Base-by-base conservation (phyloP, 1,140 invertebrate species). In the Papilio machaon region DNA sequence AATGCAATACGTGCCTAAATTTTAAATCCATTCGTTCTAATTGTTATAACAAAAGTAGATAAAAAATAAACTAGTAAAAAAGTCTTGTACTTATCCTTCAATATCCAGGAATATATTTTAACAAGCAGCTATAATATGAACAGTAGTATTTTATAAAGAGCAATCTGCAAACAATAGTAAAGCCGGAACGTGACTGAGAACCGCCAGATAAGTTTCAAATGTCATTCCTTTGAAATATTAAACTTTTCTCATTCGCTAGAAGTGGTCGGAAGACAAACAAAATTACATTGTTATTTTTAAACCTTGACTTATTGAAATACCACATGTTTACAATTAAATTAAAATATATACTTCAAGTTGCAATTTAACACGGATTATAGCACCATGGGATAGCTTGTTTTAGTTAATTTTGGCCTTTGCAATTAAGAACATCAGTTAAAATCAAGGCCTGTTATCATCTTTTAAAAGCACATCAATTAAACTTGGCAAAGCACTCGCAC, bases 141-240 rank as follows among this genome's bases (percentile, higher is more conserved):
- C 76, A 43, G 76, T 78, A 46, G 38, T 78, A 60, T 82, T 76
- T 79, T 70, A 79, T 79, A 75, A 79, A 79, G 79, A 83, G 78
- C 38, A 78, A 80, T 82, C n/a, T 67, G 87, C 86, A 89, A 90
- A 85, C 86, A 84, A 85, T 85, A 87, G 85, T 86, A 89, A 89
- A 87, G 80, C 64, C 19, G 17, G 52, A 80, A 80, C 73, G 81
- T 79, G 73, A 70, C 64, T 64, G 67, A 60, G 74, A 80, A 82
- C 78, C 86, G 89, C 89, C 88, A 91, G 84, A 82, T 88, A 87
- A 84, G 88, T 89, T 83, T 90, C 85, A 80, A 83, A 83, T 85
- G 81, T 85, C 78, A 67, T 79, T 77, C 80, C 79, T 83, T 70
- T 81, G 80, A 81, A 79, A 83, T 54, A 64, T 52, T 73, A 80